Conservation (phyloP, 2,797 vertebrate genomes). For the Semaprochilodus insignis region DNA sequence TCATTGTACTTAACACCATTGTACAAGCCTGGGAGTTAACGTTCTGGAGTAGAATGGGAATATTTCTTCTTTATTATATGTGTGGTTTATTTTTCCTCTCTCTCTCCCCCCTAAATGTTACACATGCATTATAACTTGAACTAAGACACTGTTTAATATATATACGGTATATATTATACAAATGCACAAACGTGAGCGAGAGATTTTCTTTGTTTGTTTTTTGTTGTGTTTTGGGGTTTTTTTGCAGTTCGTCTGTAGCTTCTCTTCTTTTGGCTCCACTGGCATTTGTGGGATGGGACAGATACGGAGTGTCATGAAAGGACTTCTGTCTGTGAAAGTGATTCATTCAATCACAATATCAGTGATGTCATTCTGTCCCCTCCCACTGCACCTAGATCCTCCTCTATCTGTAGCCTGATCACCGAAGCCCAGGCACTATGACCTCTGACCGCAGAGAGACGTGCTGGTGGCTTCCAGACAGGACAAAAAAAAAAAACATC, state of each 20-base stretch:
- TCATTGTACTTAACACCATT: neutral
- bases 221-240: neutral
- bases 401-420: constrained; percentile 18
- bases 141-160: constrained; percentile 25
- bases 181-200: constrained; percentile 20
- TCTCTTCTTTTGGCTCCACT: constrained; percentile 10
- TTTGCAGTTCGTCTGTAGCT: neutral
- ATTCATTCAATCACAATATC: constrained; percentile 42
- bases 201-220: neutral
- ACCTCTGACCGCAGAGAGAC: constrained; percentile 82
- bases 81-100: neutral
- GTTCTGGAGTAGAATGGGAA: constrained; percentile 14
- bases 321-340: constrained; percentile 46
- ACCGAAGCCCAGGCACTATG: constrained; percentile 80
- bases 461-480: constrained; percentile 72
- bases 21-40: neutral
- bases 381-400: constrained; percentile 34
- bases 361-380: constrained; percentile 51
- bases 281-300: constrained; percentile 20
- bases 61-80: neutral
- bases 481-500: constrained; percentile 62
- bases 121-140: constrained; percentile 47
- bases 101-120: neutral
- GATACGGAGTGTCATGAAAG: constrained; percentile 31
- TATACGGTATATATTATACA: constrained; percentile 4